Evolutionary conservation across 2,113 vertebrate species (phyloP).

Genomic region (Cryptomyrus ogoouensis): DNA sequence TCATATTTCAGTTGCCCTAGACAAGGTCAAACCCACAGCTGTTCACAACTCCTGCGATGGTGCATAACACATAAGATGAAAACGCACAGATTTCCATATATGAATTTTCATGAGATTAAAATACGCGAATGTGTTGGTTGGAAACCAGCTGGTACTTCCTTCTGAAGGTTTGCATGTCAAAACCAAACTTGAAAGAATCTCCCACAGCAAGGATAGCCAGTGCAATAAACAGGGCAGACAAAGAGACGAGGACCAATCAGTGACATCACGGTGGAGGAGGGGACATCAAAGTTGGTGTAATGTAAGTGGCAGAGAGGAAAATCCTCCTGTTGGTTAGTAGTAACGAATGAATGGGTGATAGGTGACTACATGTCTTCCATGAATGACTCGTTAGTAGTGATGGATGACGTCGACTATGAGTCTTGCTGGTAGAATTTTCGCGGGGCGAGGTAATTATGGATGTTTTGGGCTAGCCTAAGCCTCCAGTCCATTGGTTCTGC

Average conservation of each 20-base stretch:
- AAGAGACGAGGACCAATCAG: not conserved
- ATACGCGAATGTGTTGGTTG: not conserved
- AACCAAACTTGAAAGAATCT: not conserved
- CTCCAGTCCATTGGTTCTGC: not conserved
- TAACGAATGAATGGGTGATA: not conserved
- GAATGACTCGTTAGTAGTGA: not conserved
- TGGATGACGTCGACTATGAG: not conserved
- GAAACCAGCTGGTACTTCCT: not conserved
- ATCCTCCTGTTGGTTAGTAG: not conserved
- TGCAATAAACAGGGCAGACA: not conserved
- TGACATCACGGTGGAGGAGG: not conserved
- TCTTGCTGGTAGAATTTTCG: not conserved
- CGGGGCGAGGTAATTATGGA: not conserved
- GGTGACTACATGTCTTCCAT: not conserved
- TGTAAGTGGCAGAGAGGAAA: not conserved
- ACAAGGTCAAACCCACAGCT: not conserved
- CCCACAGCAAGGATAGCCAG: not conserved
- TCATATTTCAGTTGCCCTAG: not conserved
- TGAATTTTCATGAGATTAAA: not conserved
- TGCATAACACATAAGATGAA: not conserved
- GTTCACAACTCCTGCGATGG: not conserved
- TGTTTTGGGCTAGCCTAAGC: not conserved
- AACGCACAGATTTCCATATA: not conserved
- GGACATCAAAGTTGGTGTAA: not conserved
- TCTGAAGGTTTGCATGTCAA: not conserved